A percentile compares a stretch with the other conserved stretches of the same genome.
Conservation (phyloP, 2,113 vertebrate species). For the Pachycephala philippinensis region DNA sequence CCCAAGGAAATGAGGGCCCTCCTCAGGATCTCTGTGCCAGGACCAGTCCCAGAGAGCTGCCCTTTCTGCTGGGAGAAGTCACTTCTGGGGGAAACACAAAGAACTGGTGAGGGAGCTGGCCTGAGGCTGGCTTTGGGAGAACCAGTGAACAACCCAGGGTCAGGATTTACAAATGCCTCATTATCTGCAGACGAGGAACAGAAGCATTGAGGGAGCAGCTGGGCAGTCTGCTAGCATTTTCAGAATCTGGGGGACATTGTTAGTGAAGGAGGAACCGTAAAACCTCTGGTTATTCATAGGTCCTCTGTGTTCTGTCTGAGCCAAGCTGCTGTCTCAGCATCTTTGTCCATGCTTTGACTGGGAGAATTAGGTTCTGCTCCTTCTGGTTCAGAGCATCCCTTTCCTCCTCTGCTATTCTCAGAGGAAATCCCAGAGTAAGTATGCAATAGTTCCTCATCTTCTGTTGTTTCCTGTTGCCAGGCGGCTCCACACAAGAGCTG, state of each 20-base stretch:
- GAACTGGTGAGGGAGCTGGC: background rate
- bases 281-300: background rate
- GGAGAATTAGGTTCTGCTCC: background rate
- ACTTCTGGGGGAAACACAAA: background rate
- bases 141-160: background rate
- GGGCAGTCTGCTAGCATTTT: background rate
- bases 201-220: constrained; percentile 5
- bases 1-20: background rate
- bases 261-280: background rate
- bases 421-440: background rate
- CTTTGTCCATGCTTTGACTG: background rate
- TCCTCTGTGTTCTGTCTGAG: background rate
- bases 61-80: background rate
- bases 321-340: background rate
- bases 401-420: background rate
- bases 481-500: background rate
- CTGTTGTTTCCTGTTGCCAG: background rate
- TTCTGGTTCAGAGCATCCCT: background rate
- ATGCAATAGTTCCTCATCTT: background rate
- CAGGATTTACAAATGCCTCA: background rate
- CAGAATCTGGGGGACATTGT: background rate
- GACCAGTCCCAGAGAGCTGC: background rate
- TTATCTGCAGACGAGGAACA: background rate
- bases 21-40: background rate
- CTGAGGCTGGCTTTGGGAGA: background rate